A percentile compares a stretch with the other conserved stretches of the same genome.
Conservation (phyloP, 23 tunicate genomes). For the Ascidia mentula region DNA sequence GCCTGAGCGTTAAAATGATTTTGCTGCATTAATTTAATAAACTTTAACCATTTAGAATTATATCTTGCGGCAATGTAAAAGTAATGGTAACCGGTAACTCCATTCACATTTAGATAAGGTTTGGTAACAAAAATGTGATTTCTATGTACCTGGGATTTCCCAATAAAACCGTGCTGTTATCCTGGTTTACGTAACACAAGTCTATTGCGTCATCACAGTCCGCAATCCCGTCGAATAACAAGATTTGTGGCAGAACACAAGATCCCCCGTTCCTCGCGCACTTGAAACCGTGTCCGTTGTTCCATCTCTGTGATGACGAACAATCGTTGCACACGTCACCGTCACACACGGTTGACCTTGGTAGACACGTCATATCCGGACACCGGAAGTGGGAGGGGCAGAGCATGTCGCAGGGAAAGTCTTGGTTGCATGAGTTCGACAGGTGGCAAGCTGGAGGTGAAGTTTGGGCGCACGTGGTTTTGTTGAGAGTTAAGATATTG, state of each 20-base stretch:
- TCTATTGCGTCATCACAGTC: background rate
- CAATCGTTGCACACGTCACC: background rate
- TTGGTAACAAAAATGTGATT: background rate
- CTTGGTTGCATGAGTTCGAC: background rate
- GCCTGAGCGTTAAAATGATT: too few relatives aligned
- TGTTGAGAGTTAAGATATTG: background rate
- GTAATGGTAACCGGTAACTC: too few relatives aligned
- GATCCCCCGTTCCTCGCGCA: background rate
- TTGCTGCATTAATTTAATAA: too few relatives aligned
- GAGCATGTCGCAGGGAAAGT: background rate
- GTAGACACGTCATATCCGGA: background rate
- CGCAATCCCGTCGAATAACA: background rate
- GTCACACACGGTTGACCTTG: background rate
- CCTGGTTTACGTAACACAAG: background rate
- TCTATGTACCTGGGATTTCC: background rate
- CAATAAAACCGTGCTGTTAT: too few relatives aligned
- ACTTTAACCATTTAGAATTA: too few relatives aligned
- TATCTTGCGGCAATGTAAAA: too few relatives aligned
- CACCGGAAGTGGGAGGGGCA: constrained; percentile 12
- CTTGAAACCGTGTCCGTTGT: background rate
- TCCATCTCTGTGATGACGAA: background rate
- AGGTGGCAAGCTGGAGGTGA: background rate
- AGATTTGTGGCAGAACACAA: background rate
- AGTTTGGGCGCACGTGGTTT: background rate
- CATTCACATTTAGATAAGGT: too few relatives aligned